A percentile compares a stretch with the other conserved stretches of the same genome.
Evolutionary conservation across 2,113 vertebrate species (phyloP).

Genomic region (Balaeniceps rex): DNA sequence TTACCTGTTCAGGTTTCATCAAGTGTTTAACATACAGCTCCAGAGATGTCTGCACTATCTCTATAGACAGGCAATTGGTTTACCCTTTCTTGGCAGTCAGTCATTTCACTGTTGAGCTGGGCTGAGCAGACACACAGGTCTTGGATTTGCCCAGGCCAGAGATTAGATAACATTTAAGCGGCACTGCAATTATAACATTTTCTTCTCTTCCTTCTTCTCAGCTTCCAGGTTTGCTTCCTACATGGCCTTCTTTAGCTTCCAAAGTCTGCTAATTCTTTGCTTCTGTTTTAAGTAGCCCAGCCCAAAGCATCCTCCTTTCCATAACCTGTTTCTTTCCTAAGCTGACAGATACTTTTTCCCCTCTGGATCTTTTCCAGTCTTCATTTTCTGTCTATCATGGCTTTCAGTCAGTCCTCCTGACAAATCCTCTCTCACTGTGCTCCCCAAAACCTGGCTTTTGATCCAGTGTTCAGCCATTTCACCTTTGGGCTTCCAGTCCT

Average conservation of each 20-base stretch:
- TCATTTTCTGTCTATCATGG: background rate
- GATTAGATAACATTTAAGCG: background rate
- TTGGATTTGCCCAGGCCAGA: background rate
- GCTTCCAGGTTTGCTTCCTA: background rate
- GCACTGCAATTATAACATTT: background rate
- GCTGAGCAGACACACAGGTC: background rate
- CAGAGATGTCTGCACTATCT: background rate
- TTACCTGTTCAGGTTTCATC: background rate
- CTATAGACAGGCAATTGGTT: background rate
- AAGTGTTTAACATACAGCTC: background rate
- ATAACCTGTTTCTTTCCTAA: background rate
- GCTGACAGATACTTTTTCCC: background rate
- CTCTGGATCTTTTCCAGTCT: background rate
- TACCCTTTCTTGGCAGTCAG: background rate
- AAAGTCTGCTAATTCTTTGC: background rate
- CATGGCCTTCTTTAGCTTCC: background rate
- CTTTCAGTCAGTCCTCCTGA: background rate
- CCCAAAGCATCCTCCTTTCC: background rate
- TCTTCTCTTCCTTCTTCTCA: background rate
- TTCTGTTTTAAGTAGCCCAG: background rate
- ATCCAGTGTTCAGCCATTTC: slow-evolving; percentile 11
- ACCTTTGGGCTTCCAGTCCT: slow-evolving; percentile 36
- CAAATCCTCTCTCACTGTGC: background rate
- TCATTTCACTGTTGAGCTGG: background rate
- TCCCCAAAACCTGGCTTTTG: background rate